A percentile compares a stretch with the other conserved stretches of the same genome.
These are phyloP conservation scores for Montipora sp. DNA, from an alignment of 64 coral and sea anemone species.

Conservation along the genomic window DNA sequence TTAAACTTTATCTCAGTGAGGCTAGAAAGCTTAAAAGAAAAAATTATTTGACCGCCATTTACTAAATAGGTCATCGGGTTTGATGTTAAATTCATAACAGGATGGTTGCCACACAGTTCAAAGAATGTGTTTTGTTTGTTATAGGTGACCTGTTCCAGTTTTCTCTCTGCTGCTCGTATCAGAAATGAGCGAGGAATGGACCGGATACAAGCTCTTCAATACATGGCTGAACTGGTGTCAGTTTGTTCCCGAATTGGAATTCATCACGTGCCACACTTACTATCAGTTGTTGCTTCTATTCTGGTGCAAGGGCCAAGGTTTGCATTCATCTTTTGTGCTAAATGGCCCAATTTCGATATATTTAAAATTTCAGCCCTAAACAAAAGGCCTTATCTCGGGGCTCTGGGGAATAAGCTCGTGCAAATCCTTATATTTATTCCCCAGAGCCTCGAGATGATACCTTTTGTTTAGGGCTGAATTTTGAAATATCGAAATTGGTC, in stretches of 20 bases:
- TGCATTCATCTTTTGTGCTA: neutral
- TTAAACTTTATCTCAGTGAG: no score
- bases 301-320: constrained; percentile 89
- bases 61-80: neutral
- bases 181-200: constrained; percentile 85
- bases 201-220: constrained; percentile 76
- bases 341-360: no score
- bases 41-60: no score
- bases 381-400: no score
- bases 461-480: no score
- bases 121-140: neutral
- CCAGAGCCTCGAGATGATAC: no score
- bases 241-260: constrained; percentile 63
- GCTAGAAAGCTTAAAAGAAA: no score
- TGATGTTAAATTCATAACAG: neutral
- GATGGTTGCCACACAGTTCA: neutral
- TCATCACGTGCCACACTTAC: constrained; percentile 65
- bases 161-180: constrained; percentile 82
- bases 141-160: constrained; percentile 84
- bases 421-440: no score
- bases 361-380: no score
- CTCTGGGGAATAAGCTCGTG: no score
- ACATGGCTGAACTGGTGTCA: constrained; percentile 79
- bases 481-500: no score
- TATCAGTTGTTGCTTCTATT: constrained; percentile 80